These are phyloP conservation scores for Stenopsyche tienmushanensis DNA, from an alignment of 1,140 invertebrate genomes.

Conservation along the genomic window DNA sequence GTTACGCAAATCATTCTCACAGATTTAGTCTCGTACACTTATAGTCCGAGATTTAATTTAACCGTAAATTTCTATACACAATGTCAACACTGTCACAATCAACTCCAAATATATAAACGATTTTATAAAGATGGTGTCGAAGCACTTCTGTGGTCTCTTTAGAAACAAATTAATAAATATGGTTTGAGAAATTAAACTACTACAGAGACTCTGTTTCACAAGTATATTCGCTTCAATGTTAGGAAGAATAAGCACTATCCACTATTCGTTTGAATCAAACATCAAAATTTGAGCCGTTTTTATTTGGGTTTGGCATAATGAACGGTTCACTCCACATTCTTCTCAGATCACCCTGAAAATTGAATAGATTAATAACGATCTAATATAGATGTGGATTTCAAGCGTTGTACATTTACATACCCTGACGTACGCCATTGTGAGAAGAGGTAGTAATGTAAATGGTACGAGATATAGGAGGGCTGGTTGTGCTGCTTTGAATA, in stretches of 20 bases:
- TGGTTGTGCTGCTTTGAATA: slow-evolving; percentile 97
- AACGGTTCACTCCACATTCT: slow-evolving; percentile 99
- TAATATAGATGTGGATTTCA: slow-evolving; percentile 5
- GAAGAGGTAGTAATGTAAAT: slow-evolving; percentile 91
- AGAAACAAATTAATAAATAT: slow-evolving; percentile 15
- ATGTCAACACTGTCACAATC: slow-evolving; percentile 1
- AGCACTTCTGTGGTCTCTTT: slow-evolving; percentile 8
- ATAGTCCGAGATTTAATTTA: too few relatives aligned
- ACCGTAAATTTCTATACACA: too few relatives aligned
- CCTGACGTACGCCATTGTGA: slow-evolving; percentile 98
- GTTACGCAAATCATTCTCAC: too few relatives aligned
- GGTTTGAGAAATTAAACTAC: neutral
- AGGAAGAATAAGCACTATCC: slow-evolving; percentile 1
- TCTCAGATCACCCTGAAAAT: slow-evolving; percentile 84
- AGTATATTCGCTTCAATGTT: too few relatives aligned
- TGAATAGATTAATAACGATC: slow-evolving; percentile 36
- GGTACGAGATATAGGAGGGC: slow-evolving; percentile 95
- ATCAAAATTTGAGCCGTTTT: slow-evolving; percentile 56
- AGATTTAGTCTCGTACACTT: too few relatives aligned
- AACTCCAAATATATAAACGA: slow-evolving; percentile 9
- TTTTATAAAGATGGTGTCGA: slow-evolving; percentile 19
- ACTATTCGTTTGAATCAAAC: slow-evolving; percentile 46
- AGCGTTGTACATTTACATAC: slow-evolving; percentile 54
- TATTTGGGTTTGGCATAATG: slow-evolving; percentile 74
- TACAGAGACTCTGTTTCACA: slow-evolving; percentile 2